These are phyloP conservation scores for Heliocidaris erythrogramma DNA, from an alignment of 35 echinoderm and acorn worm genomes.

Conservation along the genomic window DNA sequence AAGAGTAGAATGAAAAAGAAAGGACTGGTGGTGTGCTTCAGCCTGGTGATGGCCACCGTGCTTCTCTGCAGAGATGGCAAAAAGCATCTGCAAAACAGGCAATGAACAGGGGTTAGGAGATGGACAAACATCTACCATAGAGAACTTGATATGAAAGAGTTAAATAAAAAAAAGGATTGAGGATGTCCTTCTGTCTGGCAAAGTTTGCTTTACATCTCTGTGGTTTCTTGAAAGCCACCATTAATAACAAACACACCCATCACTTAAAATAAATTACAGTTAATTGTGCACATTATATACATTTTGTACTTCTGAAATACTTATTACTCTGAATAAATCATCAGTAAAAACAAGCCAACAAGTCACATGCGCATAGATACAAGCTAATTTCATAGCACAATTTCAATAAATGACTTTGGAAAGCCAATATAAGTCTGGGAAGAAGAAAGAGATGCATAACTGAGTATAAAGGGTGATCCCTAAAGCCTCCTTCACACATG, in stretches of 20 bases:
- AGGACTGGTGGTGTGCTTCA: constrained; percentile 68
- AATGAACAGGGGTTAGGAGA: neutral
- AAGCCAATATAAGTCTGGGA: neutral
- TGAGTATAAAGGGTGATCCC: neutral
- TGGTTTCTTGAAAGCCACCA: neutral
- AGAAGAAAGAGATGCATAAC: neutral
- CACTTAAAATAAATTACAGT: too few relatives aligned
- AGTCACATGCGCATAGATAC: too few relatives aligned
- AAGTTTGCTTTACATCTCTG: constrained; percentile 78
- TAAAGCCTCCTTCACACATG: too few relatives aligned
- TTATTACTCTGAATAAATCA: too few relatives aligned
- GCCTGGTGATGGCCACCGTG: constrained; percentile 78
- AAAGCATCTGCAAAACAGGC: constrained; percentile 57
- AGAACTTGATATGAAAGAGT: too few relatives aligned
- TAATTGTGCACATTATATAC: too few relatives aligned
- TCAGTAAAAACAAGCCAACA: too few relatives aligned
- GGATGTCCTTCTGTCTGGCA: constrained; percentile 68
- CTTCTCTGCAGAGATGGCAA: constrained; percentile 73
- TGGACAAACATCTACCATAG: neutral
- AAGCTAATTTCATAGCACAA: neutral
- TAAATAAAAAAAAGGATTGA: constrained; percentile 16
- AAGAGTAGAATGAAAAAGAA: neutral
- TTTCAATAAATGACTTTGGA: neutral
- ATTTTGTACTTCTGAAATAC: too few relatives aligned
- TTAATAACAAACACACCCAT: too few relatives aligned